A percentile compares a stretch with the other conserved stretches of the same genome.
Conservation (phyloP, 2,113 vertebrate genomes). For the Todiramphus saurophagus region DNA sequence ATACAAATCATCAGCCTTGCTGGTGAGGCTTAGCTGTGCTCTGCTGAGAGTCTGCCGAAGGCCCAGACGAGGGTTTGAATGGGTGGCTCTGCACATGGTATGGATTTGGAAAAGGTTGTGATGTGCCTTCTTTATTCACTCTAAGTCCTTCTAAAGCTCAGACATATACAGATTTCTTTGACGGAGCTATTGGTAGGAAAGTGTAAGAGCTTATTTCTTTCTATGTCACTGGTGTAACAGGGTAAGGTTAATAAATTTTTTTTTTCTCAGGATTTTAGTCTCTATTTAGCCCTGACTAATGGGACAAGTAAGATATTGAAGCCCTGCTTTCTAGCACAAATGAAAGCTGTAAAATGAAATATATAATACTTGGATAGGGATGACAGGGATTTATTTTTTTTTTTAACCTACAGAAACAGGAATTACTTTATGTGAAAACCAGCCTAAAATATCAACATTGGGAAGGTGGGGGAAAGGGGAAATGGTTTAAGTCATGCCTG, state of each 20-base stretch:
- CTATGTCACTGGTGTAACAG: neutral
- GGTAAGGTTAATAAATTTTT: neutral
- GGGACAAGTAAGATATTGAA: neutral
- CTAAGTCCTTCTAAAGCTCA: neutral
- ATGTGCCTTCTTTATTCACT: neutral
- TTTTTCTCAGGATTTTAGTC: neutral
- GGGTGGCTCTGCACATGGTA: neutral
- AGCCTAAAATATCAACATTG: neutral
- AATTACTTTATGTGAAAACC: neutral
- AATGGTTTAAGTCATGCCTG: neutral
- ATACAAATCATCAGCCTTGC: neutral
- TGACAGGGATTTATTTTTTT: neutral
- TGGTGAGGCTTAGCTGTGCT: neutral
- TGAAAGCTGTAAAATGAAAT: slow-evolving; percentile 23
- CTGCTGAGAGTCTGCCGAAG: neutral
- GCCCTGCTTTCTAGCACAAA: neutral
- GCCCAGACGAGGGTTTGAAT: neutral
- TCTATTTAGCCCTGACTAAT: neutral
- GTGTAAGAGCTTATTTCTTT: neutral
- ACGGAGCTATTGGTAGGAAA: neutral
- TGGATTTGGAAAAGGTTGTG: neutral
- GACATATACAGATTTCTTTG: neutral
- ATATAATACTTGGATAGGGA: neutral
- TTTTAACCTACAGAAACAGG: neutral
- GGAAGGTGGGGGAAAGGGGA: neutral